These are phyloP conservation scores for Hydrotaea diabolus DNA, from an alignment of 2,888 invertebrate genomes.

Conservation along the genomic window DNA sequence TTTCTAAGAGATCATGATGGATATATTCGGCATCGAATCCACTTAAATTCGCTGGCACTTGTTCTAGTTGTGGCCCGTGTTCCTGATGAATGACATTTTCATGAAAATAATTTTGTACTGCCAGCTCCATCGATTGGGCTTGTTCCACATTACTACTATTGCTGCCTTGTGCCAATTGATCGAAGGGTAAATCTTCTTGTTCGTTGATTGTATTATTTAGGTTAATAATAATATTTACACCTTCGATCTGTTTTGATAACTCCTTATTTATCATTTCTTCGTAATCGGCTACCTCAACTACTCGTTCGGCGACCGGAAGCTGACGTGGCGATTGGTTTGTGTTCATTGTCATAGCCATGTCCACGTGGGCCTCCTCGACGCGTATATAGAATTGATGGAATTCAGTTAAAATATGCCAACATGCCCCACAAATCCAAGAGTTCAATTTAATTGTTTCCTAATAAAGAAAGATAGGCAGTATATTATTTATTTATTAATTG, in stretches of 20 bases:
- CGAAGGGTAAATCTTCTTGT: too few species aligned
- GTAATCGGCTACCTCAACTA: not conserved
- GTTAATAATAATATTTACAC: not conserved
- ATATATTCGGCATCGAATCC: too few species aligned
- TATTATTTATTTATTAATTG: too few species aligned
- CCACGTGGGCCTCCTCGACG: conserved; percentile 70
- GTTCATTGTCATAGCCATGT: conserved; percentile 1
- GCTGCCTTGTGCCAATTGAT: too few species aligned
- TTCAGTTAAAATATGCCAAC: conserved; percentile 72
- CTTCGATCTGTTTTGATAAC: not conserved
- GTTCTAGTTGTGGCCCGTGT: too few species aligned
- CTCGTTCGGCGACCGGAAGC: not conserved
- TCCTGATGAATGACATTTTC: too few species aligned
- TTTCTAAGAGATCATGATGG: too few species aligned
- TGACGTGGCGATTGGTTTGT: not conserved
- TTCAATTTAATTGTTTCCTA: conserved; percentile 15
- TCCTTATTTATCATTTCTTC: conserved; percentile 37
- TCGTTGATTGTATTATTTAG: not conserved
- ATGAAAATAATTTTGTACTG: not conserved
- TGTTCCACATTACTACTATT: not conserved
- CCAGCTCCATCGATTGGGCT: not conserved
- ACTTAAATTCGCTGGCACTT: too few species aligned
- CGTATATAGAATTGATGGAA: conserved; percentile 74
- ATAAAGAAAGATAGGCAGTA: not conserved
- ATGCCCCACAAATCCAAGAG: conserved; percentile 70